Base-by-base conservation (phyloP, 1,140 invertebrate species). In the Coelopa frigida region DNA sequence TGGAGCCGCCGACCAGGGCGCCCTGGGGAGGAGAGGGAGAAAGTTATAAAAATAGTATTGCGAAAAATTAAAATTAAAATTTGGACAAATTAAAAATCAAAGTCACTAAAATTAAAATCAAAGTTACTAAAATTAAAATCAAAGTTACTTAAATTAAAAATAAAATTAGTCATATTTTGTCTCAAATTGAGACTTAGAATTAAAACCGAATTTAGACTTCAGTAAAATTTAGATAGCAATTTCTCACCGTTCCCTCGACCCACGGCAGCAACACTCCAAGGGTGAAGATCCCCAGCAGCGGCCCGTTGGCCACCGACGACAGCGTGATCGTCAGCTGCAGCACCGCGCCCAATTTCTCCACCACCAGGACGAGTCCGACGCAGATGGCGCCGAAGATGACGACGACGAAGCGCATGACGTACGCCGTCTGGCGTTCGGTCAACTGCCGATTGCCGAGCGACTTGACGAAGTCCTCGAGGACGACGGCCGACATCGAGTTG, bases 401-500 rank as follows among this genome's bases (percentile, higher is more conserved):
- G 3, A 87, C 83, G 1, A 82, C 81, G 1, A 75, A 57, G 61
- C 85, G 82, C 66, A 87, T 80, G 7, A 87, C 57, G 41, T 80
- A 72, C 21, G 82, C 79, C 0, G 79, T 78, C 47, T 75, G 72
- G 42, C 63, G 73, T 6, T 84, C 81, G 4, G 68, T 78, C 1
- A 91, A 68, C 2, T 79, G 71, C 52, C 66, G 75, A 52, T 71
- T 77, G 17, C 62, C 72, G 61, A 77, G 82, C 11, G 72, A 79
- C 68, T 84, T 83, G 39, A 81, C 80, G 51, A 84, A 84, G 51
- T 88, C 87, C 56, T 94, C 80, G 7, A 94, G 72, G 42, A 95
- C 86, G 10, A 94, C 85, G 8, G 92, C 91, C 2, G 91, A 84
- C 72, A 95, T 80, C 0, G 90, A 92, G 58, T 95, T 96, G 4